Evolutionary conservation across 2,113 vertebrate genomes (phyloP).

Genomic region (Cettia cetti): DNA sequence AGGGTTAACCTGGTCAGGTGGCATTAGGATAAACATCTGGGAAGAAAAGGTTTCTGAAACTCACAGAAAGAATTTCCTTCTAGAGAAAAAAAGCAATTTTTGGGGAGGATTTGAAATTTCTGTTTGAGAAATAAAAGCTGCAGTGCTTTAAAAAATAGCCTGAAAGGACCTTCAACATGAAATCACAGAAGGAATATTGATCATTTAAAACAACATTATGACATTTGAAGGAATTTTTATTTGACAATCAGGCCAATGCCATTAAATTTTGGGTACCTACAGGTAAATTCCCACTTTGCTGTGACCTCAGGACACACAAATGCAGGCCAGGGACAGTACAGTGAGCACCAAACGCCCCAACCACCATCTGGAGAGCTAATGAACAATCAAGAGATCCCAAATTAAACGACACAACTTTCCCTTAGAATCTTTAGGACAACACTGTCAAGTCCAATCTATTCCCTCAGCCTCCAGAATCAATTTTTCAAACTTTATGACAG

Average conservation of each 20-base stretch:
- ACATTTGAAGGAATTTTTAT: conserved; percentile 19
- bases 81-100: neutral
- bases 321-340: conserved; percentile 41
- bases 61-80: neutral
- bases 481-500: conserved; percentile 99
- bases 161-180: neutral
- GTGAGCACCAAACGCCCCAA: conserved; percentile 70
- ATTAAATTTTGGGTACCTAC: conserved; percentile 45
- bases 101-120: neutral
- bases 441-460: conserved; percentile 96
- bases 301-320: conserved; percentile 46
- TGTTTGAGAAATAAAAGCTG: neutral
- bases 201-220: neutral
- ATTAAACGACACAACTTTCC: conserved; percentile 80
- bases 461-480: conserved; percentile 84
- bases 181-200: neutral
- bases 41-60: neutral
- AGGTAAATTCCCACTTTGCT: conserved; percentile 49
- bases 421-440: conserved; percentile 93
- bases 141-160: neutral
- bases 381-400: conserved; percentile 85
- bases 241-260: conserved; percentile 22
- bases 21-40: neutral
- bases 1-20: neutral
- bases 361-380: conserved; percentile 88